A percentile compares a stretch with the other conserved stretches of the same genome.
Conservation (phyloP, 2,888 invertebrate species). For the Epistrophe grossulariae region DNA sequence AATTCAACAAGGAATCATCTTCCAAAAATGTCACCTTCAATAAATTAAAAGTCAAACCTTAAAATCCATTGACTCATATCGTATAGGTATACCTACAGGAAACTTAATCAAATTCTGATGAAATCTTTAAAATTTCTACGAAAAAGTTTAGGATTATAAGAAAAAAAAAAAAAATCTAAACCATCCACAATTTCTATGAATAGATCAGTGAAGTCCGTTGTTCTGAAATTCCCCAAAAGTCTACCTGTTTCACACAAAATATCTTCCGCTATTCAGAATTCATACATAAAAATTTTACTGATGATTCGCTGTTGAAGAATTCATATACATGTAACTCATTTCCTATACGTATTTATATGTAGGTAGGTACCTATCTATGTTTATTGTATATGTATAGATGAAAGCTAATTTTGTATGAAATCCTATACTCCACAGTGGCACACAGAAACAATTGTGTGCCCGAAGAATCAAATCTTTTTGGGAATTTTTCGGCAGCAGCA, state of each 20-base stretch:
- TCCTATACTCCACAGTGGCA: conserved; percentile 3
- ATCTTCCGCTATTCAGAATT: not conserved
- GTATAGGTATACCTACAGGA: not conserved
- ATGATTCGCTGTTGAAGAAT: conserved; percentile 46
- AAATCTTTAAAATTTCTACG: not conserved
- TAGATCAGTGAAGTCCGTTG: not conserved
- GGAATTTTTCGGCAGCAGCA: conserved; percentile 23
- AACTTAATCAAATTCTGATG: conserved; percentile 10
- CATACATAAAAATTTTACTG: conserved; percentile 22
- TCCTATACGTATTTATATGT: conserved; percentile 8
- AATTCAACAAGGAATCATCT: not conserved
- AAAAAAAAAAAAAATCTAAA: not conserved
- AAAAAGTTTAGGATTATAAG: no score
- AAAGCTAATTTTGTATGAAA: conserved; percentile 24
- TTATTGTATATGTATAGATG: not conserved
- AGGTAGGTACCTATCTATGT: no score
- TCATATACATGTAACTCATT: conserved; percentile 37
- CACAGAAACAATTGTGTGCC: not conserved
- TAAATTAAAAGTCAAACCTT: not conserved
- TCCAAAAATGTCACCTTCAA: conserved; percentile 19
- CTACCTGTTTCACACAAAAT: not conserved
- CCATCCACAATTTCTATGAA: not conserved
- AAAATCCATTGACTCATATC: not conserved
- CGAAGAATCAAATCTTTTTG: not conserved
- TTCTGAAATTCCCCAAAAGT: conserved; percentile 16